Evolutionary conservation across 2,888 invertebrate genomes (phyloP).

Genomic region (Alloplasta piceator): DNA sequence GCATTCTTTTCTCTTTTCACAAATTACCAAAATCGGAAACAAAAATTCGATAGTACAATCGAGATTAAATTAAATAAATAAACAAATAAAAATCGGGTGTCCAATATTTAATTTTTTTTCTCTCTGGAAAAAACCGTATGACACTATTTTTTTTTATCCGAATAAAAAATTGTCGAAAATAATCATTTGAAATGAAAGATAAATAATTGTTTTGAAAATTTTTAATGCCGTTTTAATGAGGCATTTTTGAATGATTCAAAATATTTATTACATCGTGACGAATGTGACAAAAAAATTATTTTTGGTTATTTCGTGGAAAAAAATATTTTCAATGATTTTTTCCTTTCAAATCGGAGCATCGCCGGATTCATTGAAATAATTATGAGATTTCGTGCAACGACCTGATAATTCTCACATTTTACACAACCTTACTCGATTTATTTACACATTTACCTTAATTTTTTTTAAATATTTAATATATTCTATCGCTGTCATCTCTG

Average conservation of each 20-base stretch:
- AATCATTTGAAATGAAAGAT: background rate
- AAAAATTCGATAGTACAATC: background rate
- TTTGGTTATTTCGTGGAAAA: conserved; percentile 4
- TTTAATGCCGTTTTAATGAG: no score
- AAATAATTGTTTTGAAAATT: background rate
- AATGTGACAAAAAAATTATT: no score
- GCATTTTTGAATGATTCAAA: no score
- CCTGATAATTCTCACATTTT: conserved; percentile 17
- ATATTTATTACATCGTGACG: no score
- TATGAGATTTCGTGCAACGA: conserved; percentile 35
- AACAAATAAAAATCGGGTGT: background rate
- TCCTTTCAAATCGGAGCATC: background rate
- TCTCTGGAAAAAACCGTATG: background rate
- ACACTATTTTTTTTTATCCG: background rate
- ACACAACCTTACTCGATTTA: conserved; percentile 47
- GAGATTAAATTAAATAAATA: background rate
- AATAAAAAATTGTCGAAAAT: no score
- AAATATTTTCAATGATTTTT: conserved; percentile 10
- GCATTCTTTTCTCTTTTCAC: background rate
- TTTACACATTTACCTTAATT: conserved; percentile 55
- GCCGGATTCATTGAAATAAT: conserved; percentile 2
- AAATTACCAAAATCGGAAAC: conserved; percentile 1
- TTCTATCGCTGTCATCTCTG: conserved; percentile 28
- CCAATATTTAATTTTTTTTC: background rate
- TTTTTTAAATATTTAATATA: conserved; percentile 19